These are phyloP conservation scores for Anthoscopus minutus DNA, from an alignment of 2,113 vertebrate genomes.

Conservation along the genomic window DNA sequence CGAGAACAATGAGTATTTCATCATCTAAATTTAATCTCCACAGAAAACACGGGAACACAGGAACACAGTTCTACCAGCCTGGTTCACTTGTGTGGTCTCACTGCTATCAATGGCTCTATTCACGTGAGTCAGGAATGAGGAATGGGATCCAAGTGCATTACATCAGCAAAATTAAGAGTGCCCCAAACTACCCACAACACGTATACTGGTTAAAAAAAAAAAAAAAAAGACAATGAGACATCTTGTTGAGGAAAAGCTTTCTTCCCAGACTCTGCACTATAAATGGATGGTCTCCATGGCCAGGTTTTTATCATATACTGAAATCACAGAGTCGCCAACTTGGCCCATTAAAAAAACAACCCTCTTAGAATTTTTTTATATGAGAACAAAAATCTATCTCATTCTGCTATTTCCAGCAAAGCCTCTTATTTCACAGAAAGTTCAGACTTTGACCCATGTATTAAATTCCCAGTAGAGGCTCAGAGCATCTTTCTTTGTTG, in stretches of 20 bases:
- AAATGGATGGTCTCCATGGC: neutral
- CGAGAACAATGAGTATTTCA: conserved; percentile 3
- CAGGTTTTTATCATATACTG: conserved; percentile 2
- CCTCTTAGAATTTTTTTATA: neutral
- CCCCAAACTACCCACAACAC: neutral
- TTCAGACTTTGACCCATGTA: conserved; percentile 46
- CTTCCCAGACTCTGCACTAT: neutral
- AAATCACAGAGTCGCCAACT: neutral
- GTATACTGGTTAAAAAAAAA: neutral
- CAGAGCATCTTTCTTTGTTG: conserved; percentile 45
- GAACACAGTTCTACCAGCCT: neutral
- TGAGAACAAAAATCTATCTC: conserved; percentile 36
- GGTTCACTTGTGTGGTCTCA: conserved; percentile 28
- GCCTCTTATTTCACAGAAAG: conserved; percentile 44
- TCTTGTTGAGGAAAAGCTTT: neutral
- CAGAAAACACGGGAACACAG: neutral
- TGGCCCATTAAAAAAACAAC: neutral
- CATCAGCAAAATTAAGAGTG: conserved; percentile 12
- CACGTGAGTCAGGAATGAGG: conserved; percentile 1
- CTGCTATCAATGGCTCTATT: conserved; percentile 28
- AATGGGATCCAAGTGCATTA: conserved; percentile 27
- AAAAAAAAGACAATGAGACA: neutral
- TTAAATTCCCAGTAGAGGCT: conserved; percentile 19
- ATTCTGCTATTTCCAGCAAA: conserved; percentile 34
- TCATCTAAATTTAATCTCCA: conserved; percentile 21